A percentile compares a stretch with the other conserved stretches of the same genome.
These are phyloP conservation scores for Kuschelorhynchus macadamiae DNA, from an alignment of 2,888 invertebrate species.

Conservation along the genomic window DNA sequence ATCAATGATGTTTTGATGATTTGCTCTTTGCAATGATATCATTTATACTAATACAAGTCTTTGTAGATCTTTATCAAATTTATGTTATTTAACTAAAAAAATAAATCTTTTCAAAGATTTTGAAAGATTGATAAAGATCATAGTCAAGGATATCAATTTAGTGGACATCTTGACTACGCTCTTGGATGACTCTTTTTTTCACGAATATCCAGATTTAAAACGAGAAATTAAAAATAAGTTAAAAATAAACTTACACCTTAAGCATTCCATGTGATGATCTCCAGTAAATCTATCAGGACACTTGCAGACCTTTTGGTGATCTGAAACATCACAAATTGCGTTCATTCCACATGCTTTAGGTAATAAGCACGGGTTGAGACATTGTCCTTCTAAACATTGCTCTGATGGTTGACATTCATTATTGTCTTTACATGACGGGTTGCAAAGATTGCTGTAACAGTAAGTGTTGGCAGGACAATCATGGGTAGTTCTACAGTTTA, in stretches of 20 bases:
- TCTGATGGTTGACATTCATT: constrained; percentile 86
- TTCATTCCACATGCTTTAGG: constrained; percentile 87
- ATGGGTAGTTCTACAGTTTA: constrained; percentile 78
- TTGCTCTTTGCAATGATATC: no score
- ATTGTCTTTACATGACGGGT: constrained; percentile 84
- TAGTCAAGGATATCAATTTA: no score
- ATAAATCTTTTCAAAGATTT: no score
- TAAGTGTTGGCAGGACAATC: constrained; percentile 87
- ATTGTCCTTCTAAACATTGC: constrained; percentile 86
- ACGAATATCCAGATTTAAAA: no score
- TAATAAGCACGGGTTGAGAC: constrained; percentile 83
- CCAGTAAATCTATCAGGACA: constrained; percentile 91
- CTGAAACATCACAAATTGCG: constrained; percentile 80
- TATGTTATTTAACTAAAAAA: no score
- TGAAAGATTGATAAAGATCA: no score
- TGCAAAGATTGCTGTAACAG: constrained; percentile 85
- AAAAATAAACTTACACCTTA: constrained; percentile 76
- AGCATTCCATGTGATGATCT: constrained; percentile 86
- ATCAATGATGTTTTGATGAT: no score
- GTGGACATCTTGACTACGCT: no score
- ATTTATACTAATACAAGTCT: no score
- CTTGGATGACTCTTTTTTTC: no score
- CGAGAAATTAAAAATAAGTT: no score
- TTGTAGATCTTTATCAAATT: no score
- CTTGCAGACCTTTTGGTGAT: constrained; percentile 83